Percentiles rank a stretch among this genome's conserved stretches.
Conservation (phyloP, 2,888 invertebrate species). For the Dexiosoma caninum region DNA sequence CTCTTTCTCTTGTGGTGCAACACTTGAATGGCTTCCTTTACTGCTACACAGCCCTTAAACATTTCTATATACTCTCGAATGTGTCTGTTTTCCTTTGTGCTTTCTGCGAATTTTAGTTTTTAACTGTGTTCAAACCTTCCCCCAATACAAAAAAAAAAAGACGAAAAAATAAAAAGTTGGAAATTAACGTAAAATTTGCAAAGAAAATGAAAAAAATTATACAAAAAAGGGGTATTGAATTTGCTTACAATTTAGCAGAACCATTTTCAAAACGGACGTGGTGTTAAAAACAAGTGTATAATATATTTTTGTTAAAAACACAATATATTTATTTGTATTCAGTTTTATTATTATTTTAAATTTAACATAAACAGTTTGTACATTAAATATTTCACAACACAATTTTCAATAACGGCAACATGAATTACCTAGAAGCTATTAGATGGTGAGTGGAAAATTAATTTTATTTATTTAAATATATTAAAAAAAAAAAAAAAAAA, state of each 20-base stretch:
- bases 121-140: constrained; percentile 40
- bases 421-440: constrained; percentile 74
- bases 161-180: background rate
- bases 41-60: constrained; percentile 9
- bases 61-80: constrained; percentile 31
- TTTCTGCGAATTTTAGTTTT: background rate
- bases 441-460: constrained; percentile 68
- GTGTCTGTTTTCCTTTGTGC: background rate
- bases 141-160: too few relatives aligned
- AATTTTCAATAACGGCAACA: constrained; percentile 26
- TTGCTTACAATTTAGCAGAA: constrained; percentile 38
- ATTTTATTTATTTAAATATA: background rate
- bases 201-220: constrained; percentile 2
- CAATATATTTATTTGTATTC: too few relatives aligned
- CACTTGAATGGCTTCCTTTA: constrained; percentile 64
- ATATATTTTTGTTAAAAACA: background rate
- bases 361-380: too few relatives aligned
- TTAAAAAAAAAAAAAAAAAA: background rate
- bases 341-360: too few relatives aligned
- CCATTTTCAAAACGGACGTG: constrained; percentile 60
- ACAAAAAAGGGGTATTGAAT: constrained; percentile 52
- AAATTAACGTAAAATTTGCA: background rate
- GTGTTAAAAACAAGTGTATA: constrained; percentile 51
- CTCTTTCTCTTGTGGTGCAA: constrained; percentile 16
- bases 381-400: background rate